Evolutionary conservation across 1,140 invertebrate genomes (phyloP).

Genomic region (Drosophila chauvacae): DNA sequence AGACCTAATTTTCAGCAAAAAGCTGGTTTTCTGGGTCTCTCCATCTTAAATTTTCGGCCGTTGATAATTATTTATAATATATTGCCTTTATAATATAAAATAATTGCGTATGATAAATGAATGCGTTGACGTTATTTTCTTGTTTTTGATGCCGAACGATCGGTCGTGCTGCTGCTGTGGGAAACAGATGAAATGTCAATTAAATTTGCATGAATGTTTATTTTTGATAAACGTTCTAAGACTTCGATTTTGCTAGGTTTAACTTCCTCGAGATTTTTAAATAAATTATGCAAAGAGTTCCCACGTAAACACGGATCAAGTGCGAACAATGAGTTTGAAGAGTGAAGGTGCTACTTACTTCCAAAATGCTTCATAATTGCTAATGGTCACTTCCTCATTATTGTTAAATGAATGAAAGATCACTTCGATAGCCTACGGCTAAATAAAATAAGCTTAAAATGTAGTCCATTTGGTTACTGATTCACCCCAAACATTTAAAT

Average conservation of each 20-base stretch:
- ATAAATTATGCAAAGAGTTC: conserved; percentile 5
- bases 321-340: conserved; percentile 13
- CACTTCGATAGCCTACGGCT: background rate
- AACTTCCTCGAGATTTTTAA: conserved; percentile 13
- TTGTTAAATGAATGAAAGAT: background rate
- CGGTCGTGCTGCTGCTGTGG: conserved; percentile 27
- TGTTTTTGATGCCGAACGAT: conserved; percentile 21
- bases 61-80: conserved; percentile 48
- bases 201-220: conserved; percentile 24
- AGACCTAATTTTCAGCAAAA: conserved; percentile 71
- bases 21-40: conserved; percentile 59
- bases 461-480: background rate
- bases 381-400: background rate
- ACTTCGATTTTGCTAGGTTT: background rate
- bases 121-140: conserved; percentile 20
- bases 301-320: background rate
- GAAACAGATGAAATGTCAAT: conserved; percentile 36
- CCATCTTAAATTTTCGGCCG: conserved; percentile 24
- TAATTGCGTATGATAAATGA: conserved; percentile 50
- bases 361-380: background rate
- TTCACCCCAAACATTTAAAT: background rate
- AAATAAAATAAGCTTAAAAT: background rate
- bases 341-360: conserved; percentile 4
- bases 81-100: conserved; percentile 27
- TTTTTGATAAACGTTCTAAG: conserved; percentile 14